Conservation (phyloP, 2,113 vertebrate species). For the Siniperca knerii region DNA sequence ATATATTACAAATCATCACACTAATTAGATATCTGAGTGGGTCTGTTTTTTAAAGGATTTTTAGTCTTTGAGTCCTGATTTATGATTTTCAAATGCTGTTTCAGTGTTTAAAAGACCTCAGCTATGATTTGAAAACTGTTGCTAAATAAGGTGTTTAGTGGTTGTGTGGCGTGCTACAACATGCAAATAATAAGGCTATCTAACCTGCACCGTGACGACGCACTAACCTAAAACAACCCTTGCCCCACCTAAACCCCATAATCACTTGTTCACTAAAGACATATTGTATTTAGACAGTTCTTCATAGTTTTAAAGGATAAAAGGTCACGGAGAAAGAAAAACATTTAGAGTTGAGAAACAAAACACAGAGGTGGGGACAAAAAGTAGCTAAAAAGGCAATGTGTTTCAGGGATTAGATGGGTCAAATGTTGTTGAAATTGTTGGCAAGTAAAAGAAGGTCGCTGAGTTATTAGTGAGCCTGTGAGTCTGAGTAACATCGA, state of each 20-base stretch:
- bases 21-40: too few species aligned
- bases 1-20: too few species aligned
- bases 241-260: not conserved
- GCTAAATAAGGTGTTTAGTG: not conserved
- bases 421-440: not conserved
- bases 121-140: not conserved
- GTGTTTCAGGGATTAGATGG: not conserved
- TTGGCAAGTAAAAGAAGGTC: not conserved
- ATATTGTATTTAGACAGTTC: not conserved
- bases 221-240: not conserved
- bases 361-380: not conserved
- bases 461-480: not conserved
- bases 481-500: not conserved
- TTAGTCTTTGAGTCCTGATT: not conserved
- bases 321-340: not conserved
- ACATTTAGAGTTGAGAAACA: not conserved
- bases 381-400: not conserved
- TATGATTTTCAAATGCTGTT: not conserved
- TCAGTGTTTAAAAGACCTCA: not conserved
- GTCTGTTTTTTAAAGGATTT: not conserved
- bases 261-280: not conserved
- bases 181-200: slow-evolving; percentile 21
- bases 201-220: not conserved
- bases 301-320: not conserved
- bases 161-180: not conserved